Evolutionary conservation across 2,797 vertebrate genomes (phyloP), one percentile per base, ranked within the genome.

Genomic region (Clarias fuscus): DNA sequence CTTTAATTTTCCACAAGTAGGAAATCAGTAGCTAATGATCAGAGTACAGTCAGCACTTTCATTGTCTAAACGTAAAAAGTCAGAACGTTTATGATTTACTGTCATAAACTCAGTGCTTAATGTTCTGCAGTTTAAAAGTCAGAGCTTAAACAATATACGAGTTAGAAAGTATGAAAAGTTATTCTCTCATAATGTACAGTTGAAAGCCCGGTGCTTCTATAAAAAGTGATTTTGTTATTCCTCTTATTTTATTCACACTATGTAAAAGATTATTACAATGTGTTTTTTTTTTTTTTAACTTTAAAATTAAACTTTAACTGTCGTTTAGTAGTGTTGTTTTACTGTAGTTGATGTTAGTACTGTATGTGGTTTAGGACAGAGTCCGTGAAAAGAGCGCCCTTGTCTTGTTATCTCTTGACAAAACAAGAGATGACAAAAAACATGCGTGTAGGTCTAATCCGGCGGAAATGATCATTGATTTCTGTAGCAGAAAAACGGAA

Each of bases 391-490:
- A 33, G 27, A 17, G 67, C n/a, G 58, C 24, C 48, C 24, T 2
- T 56, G 80, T 68, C 79, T 82, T 11, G n/a, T 82, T 68, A 53
- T 68, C 62, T 68, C 43, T 84, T 27, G 48, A 48, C 10, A 48
- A 48, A 48, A 48, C 8, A 48, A 48, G 48, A 48, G 48, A 84
- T 0, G 59, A 53, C 59, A 62, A 59, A 61, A 62, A 37, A 27
- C n/a, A 30, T 75, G 83, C 33, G 40, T 30, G 71, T 62, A 22
- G 83, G 37, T 76, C 71, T 75, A 48, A 84, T 84, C 83, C 71
- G 22, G 72, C 27, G 83, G 83, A 84, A 84, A 84, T 64, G 59
- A 84, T 77, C 72, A 77, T 84, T n/a, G 83, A 84, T 84, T 76
- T 76, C 68, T 83, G 30, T 61, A 68, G 10, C 67, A 33, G 82